A percentile compares a stretch with the other conserved stretches of the same genome.
These are phyloP conservation scores for Clarias magur DNA, from an alignment of 2,113 vertebrate species.

Conservation along the genomic window DNA sequence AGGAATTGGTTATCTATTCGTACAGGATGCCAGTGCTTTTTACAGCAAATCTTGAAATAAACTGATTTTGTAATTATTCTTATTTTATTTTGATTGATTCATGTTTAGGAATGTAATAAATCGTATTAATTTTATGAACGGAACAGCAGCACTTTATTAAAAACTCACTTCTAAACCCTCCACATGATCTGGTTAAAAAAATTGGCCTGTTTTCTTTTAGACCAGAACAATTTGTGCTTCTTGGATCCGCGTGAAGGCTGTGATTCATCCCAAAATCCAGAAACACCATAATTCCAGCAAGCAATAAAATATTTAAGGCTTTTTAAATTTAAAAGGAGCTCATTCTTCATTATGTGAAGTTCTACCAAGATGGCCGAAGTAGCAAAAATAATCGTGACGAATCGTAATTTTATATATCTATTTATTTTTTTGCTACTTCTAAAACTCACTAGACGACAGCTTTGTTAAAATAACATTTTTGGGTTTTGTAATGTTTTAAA, in stretches of 20 bases:
- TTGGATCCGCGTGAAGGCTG: background rate
- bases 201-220: background rate
- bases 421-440: background rate
- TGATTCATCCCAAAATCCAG: background rate
- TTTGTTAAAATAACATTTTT: background rate
- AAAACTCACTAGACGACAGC: background rate
- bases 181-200: background rate
- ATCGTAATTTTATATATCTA: too few relatives aligned
- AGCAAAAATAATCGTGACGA: background rate
- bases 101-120: background rate
- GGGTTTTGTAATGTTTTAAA: background rate
- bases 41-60: background rate
- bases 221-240: background rate
- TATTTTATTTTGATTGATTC: background rate
- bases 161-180: background rate
- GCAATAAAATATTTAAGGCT: conserved; percentile 1
- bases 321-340: background rate
- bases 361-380: background rate
- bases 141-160: background rate
- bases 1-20: background rate
- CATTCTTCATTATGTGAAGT: background rate
- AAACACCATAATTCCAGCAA: background rate
- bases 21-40: background rate
- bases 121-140: background rate
- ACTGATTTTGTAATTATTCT: background rate